Base-by-base conservation (phyloP, 2,797 vertebrate genomes). In the Xerus rutilus region DNA sequence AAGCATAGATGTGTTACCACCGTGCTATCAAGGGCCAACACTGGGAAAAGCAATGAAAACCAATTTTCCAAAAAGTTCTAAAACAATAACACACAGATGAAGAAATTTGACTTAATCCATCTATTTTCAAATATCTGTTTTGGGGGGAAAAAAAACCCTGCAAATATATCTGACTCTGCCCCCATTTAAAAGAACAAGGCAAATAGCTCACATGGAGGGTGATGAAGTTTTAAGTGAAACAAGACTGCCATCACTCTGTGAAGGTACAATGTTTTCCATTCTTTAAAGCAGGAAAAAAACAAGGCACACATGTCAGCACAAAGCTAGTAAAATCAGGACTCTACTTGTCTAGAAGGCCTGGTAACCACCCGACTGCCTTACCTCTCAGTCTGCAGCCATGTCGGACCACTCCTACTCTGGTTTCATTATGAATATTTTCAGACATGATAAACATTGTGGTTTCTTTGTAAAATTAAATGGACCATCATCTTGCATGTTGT, bases 381-480 rank as follows among this genome's bases (percentile, higher is more conserved):
- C 94, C 84, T 89, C 74, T 59, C n/a, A 43, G 14, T 23, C 86
- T 76, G 59, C 59, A 93, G 93, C 74, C 6, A 0, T 52, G 69
- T 70, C 73, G 28, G 70, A 65, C 57, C 59, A 28, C 23, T 88
- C 81, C 70, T 62, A 21, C 25, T 96, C 67, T 92, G 35, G 78
- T 89, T 86, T 89, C 89, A 69, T 82, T 30, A 82, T 87, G 65
- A 52, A 64, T 93, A 73, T 83, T 96, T 93, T 93, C 90, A 89
- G 57, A 85, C 90, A 57, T 76, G 86, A 93, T 85, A 95, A 92
- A 90, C 79, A 84, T 17, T 81, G 35, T 73, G 54, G 77, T 93
- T 92, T 79, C 69, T 96, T 97, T 91, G 76, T 96, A 86, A 97
- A 95, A 93, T 89, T 89, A 95, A 97, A 86, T 89, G 35, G 88